Evolutionary conservation across 2,113 vertebrate genomes (phyloP).

Genomic region (Serinus canaria): DNA sequence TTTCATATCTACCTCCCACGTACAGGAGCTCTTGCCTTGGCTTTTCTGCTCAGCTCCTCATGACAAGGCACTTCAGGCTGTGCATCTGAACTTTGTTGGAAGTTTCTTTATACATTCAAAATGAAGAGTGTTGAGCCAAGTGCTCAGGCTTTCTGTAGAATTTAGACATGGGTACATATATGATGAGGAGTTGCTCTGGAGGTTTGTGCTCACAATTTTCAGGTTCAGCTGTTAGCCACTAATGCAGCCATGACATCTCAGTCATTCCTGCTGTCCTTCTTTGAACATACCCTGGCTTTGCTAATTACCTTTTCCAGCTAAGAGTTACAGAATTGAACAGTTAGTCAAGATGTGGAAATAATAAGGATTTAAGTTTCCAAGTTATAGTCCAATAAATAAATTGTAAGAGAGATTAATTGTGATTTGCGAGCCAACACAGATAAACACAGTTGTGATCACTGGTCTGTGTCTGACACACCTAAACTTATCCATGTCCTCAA

Average conservation of each 20-base stretch:
- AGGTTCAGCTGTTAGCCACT: not conserved
- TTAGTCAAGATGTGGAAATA: not conserved
- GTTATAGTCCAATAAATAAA: not conserved
- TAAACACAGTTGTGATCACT: not conserved
- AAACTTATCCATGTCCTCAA: not conserved
- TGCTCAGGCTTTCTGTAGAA: not conserved
- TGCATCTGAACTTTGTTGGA: not conserved
- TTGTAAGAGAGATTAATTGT: not conserved
- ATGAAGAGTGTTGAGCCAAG: not conserved
- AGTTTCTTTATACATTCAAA: not conserved
- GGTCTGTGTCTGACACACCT: accelerated
- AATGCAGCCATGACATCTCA: not conserved
- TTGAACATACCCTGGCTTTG: not conserved
- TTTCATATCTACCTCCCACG: constrained; percentile 2
- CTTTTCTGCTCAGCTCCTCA: constrained; percentile 10
- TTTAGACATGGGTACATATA: not conserved
- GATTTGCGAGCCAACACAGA: not conserved
- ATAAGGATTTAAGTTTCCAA: not conserved
- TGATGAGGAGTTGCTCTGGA: not conserved
- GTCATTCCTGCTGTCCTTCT: not conserved
- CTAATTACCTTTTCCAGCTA: not conserved
- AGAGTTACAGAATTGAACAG: not conserved
- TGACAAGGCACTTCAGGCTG: not conserved
- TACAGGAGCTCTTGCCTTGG: not conserved
- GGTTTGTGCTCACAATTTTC: not conserved